Evolutionary conservation across 1,140 invertebrate species (phyloP).

Genomic region (Drosophila albomicans): DNA sequence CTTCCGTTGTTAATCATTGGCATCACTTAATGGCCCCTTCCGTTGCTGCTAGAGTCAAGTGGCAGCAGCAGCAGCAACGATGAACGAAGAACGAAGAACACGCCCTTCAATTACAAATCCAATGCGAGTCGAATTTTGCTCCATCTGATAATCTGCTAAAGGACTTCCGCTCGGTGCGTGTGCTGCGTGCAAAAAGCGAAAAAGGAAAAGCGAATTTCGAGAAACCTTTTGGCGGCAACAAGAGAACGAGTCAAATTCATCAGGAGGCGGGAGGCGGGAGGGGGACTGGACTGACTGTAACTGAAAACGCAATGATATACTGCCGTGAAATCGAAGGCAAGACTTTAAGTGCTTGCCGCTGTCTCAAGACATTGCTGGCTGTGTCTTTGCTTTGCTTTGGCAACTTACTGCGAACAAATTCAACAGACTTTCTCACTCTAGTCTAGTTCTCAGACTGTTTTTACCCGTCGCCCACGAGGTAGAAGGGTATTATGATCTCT

Average conservation of each 20-base stretch:
- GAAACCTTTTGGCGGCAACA: neutral
- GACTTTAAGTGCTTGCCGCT: constrained; percentile 4
- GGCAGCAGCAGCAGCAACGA: neutral
- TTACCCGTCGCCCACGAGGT: too few relatives aligned
- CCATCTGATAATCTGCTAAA: constrained; percentile 81
- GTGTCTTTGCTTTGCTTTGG: constrained; percentile 20
- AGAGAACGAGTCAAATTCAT: neutral
- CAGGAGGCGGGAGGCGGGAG: neutral
- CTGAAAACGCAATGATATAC: constrained; percentile 82
- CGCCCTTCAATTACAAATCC: constrained; percentile 84
- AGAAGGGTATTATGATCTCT: too few relatives aligned
- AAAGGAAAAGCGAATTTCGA: constrained; percentile 18
- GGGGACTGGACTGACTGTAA: constrained; percentile 36
- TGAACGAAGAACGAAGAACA: constrained; percentile 52
- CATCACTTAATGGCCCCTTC: constrained; percentile 84
- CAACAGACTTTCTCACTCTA: constrained; percentile 69
- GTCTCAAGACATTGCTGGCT: neutral
- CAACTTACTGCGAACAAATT: constrained; percentile 49
- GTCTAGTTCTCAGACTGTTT: constrained; percentile 1
- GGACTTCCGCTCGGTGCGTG: constrained; percentile 81
- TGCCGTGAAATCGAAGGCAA: constrained; percentile 72
- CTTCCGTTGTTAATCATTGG: constrained; percentile 85
- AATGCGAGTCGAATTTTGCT: constrained; percentile 43
- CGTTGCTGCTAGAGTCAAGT: constrained; percentile 52
- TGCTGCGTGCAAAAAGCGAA: constrained; percentile 47